These are phyloP conservation scores for Leucopternis melanops DNA, from an alignment of 2,113 vertebrate genomes.

Conservation along the genomic window DNA sequence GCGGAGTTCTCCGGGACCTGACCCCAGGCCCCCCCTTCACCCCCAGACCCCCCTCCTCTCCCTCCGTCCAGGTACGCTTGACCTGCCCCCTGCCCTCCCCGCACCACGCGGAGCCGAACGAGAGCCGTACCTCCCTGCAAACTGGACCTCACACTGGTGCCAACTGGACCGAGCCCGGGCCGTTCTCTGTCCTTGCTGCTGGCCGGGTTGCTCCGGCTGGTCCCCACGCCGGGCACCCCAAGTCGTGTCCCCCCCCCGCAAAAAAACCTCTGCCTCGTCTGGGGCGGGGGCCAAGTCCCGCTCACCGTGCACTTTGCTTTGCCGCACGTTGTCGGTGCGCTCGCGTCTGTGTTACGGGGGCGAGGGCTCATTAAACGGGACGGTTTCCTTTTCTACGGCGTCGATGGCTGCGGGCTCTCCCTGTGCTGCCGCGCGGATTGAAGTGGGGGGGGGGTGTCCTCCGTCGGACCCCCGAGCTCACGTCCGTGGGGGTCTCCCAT, in stretches of 20 bases:
- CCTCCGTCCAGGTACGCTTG: not conserved
- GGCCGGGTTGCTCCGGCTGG: rapidly evolving
- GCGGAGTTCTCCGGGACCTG: not conserved
- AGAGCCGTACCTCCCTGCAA: conserved; percentile 29
- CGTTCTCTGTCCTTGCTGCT: conserved; percentile 7
- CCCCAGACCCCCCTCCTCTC: not conserved
- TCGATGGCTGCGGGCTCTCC: not conserved
- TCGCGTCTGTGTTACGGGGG: not conserved
- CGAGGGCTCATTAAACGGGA: conserved; percentile 57
- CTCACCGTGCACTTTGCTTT: conserved; percentile 54
- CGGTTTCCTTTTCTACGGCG: conserved; percentile 53
- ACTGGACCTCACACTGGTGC: conserved; percentile 46
- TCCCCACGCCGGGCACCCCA: not conserved
- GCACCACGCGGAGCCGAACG: not conserved
- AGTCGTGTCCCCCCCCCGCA: too few relatives aligned
- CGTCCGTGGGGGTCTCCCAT: rapidly evolving
- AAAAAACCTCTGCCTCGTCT: not conserved
- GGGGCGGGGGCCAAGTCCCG: not conserved
- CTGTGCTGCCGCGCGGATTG: not conserved
- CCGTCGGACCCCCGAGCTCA: not conserved
- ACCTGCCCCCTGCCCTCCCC: not conserved
- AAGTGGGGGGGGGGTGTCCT: not conserved
- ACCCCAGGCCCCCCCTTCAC: not conserved
- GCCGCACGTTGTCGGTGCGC: not conserved
- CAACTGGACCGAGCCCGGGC: conserved; percentile 10